Conservation (phyloP, 1,140 invertebrate genomes). For the Lethrus apterus region DNA sequence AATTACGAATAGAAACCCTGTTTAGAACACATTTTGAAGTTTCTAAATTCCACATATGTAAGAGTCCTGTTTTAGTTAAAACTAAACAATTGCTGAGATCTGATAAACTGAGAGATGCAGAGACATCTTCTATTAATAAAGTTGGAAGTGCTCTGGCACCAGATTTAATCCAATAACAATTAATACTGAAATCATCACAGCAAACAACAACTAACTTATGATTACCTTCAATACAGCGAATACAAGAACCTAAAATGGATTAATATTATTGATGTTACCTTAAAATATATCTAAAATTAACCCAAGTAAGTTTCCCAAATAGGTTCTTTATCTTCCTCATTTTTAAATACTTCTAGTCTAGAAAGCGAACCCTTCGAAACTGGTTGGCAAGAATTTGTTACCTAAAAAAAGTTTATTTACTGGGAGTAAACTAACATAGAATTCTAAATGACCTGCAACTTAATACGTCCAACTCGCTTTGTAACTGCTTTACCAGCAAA, state of each 20-base stretch:
- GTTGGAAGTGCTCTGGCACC: constrained; percentile 34
- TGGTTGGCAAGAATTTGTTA: constrained; percentile 48
- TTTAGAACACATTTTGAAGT: constrained; percentile 28
- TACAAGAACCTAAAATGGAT: constrained; percentile 32
- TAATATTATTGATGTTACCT: background rate
- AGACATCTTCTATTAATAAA: constrained; percentile 35
- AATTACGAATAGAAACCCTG: constrained; percentile 43
- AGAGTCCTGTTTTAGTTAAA: constrained; percentile 38
- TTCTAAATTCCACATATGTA: constrained; percentile 40
- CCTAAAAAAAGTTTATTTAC: constrained; percentile 32
- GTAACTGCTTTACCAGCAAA: constrained; percentile 30
- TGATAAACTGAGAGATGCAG: constrained; percentile 32
- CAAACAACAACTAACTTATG: constrained; percentile 33
- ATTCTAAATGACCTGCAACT: constrained; percentile 31
- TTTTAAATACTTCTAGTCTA: constrained; percentile 47
- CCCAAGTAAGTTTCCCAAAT: constrained; percentile 54
- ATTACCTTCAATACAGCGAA: constrained; percentile 33
- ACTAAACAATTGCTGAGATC: constrained; percentile 34
- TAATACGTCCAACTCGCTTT: constrained; percentile 29
- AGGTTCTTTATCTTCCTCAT: constrained; percentile 42
- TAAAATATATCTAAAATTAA: constrained; percentile 27
- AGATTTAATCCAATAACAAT: constrained; percentile 34
- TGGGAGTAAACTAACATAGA: background rate
- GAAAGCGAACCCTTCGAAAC: constrained; percentile 46
- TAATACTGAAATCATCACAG: constrained; percentile 38